phyloP scores from a whole-genome alignment of 2,797 vertebrate species.

The Poeciliopsis turneri region DNA sequence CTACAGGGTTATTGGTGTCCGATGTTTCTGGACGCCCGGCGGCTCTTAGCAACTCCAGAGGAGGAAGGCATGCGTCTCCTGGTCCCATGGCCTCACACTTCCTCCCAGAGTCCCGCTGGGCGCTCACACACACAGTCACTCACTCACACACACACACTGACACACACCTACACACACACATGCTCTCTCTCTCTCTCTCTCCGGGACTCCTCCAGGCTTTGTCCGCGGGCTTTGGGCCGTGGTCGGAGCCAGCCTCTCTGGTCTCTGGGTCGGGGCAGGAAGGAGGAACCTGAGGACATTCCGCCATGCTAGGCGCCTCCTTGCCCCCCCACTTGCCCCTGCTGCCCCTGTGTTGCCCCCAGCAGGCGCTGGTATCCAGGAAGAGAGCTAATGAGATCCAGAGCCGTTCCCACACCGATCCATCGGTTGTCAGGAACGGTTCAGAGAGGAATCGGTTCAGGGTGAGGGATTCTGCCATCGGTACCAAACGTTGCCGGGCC shows the following conservation, averaged over 20 bases:
- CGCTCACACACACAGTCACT: constrained; percentile 26
- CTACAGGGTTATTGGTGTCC: no score
- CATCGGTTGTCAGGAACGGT: background rate
- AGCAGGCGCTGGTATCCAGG: constrained; percentile 51
- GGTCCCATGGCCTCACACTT: constrained; percentile 78
- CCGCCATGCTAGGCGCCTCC: constrained; percentile 88
- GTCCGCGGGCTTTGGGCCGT: constrained; percentile 87
- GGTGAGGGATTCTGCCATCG: background rate
- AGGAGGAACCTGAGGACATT: constrained; percentile 86
- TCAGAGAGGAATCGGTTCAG: background rate
- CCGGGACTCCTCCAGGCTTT: constrained; percentile 76
- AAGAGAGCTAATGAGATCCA: constrained; percentile 71
- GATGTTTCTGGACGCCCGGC: constrained; percentile 1
- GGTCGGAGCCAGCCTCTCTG: constrained; percentile 79
- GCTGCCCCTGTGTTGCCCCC: constrained; percentile 2
- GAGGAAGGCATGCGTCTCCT: constrained; percentile 90
- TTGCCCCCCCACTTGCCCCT: constrained; percentile 9
- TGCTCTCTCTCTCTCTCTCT: constrained; percentile 34
- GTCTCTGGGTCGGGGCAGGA: constrained; percentile 78
- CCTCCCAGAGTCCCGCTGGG: constrained; percentile 78
- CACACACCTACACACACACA: background rate
- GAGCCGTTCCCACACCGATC: constrained; percentile 57
- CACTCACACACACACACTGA: background rate
- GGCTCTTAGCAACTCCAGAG: constrained; percentile 88
- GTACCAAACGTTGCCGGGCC: background rate